phyloP scores from a whole-genome alignment of 2,113 vertebrate species.

The Myotis brandtii region DNA sequence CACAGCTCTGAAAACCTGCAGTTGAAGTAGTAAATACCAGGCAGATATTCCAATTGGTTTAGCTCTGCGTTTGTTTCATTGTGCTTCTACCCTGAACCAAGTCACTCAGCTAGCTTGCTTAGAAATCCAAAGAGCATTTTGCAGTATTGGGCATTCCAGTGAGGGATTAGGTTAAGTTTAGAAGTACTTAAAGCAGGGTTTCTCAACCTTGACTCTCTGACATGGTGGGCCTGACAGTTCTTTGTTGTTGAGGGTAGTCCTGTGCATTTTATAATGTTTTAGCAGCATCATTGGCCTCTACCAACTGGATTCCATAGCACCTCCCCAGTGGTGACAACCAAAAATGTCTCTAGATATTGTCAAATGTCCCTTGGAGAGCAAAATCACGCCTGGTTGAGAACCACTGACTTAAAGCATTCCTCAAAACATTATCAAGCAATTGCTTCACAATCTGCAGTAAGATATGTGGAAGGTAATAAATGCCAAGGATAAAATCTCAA shows the following conservation, averaged over 20 bases:
- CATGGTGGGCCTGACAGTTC: background rate
- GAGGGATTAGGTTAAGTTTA: conserved; percentile 4
- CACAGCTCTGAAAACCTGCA: background rate
- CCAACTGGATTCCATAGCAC: background rate
- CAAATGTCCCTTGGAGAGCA: background rate
- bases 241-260: background rate
- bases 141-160: background rate
- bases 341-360: background rate
- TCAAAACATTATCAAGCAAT: background rate
- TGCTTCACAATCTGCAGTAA: background rate
- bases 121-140: background rate
- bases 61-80: background rate
- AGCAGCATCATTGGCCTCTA: background rate
- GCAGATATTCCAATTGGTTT: background rate
- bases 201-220: background rate
- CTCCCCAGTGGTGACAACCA: background rate
- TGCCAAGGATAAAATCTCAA: conserved; percentile 25
- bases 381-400: background rate
- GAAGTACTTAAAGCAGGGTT: background rate
- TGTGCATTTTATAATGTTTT: background rate
- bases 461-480: background rate
- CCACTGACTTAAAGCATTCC: background rate
- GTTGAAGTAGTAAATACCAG: fast-evolving
- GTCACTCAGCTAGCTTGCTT: background rate
- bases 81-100: background rate